These are phyloP conservation scores for Torymus tubicola DNA, from an alignment of 2,888 invertebrate genomes.

Conservation along the genomic window DNA sequence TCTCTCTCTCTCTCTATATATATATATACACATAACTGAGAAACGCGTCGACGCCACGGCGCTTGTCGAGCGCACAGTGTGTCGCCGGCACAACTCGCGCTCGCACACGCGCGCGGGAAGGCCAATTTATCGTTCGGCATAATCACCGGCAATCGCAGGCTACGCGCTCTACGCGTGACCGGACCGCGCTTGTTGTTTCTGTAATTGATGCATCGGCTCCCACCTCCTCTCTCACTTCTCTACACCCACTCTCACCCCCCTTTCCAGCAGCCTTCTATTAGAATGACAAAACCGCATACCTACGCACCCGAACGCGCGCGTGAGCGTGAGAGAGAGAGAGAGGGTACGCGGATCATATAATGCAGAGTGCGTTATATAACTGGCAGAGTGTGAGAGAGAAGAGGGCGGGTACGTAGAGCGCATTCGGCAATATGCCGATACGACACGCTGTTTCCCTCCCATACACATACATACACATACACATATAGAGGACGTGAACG, in stretches of 20 bases:
- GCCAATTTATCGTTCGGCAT: conserved; percentile 72
- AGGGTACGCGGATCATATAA: conserved; percentile 32
- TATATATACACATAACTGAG: neutral
- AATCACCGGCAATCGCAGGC: conserved; percentile 71
- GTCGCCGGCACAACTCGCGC: neutral
- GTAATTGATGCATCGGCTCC: conserved; percentile 74
- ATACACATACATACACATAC: neutral
- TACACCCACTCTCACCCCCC: no score
- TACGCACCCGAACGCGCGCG: conserved; percentile 2
- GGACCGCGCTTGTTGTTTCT: conserved; percentile 69
- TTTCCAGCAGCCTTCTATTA: conserved; percentile 62
- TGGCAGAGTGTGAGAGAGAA: neutral
- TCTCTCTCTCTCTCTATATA: no score
- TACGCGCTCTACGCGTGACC: conserved; percentile 64
- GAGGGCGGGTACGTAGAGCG: neutral
- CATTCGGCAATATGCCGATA: conserved; percentile 46
- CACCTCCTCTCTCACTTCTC: neutral
- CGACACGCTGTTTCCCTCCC: conserved; percentile 2
- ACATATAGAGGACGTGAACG: no score
- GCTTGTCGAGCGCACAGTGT: conserved; percentile 25
- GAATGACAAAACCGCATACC: conserved; percentile 71
- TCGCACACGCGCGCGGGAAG: neutral
- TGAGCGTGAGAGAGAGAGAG: no score
- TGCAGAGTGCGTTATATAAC: conserved; percentile 17
- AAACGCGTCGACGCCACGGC: neutral